Base-by-base conservation (phyloP, 2,797 vertebrate species). In the Anabacerthia variegaticeps region DNA sequence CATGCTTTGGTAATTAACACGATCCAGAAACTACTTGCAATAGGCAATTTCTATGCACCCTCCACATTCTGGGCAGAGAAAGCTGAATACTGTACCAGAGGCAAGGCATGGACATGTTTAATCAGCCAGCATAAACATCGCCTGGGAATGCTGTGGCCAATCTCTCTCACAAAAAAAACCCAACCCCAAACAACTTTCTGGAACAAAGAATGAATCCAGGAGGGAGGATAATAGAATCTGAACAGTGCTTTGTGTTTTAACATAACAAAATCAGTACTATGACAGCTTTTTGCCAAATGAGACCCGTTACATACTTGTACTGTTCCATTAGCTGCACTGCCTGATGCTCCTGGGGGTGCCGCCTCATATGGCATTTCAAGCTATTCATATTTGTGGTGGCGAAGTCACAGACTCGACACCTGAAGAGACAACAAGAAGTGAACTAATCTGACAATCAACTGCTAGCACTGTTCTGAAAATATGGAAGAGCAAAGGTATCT, bases 321-420 rank as follows among this genome's bases (percentile, higher is more conserved):
- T 99, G 99, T 94, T 99, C 98, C 97, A 98, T 97, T 72, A 98
- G 98, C 98, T 98, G 98, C 97, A 99, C 98, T 13, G 98, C 98
- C 97, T 99, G 98, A 67, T 98, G 98, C 93, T 99, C 98, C 98
- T 99, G 98, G 22, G 98, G 98, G 95, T 98, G 98, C 48, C 97
- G 97, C 97, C 98, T 98, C 98, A 99, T 98, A 97, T 99, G 98
- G 97, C 98, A 98, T 98, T 99, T 99, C 88, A 99, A 97, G 95
- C 98, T 99, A 98, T 99, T 99, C 98, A 98, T 98, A 95, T 98
- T 99, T 97, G 98, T 98, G 95, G 98, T 98, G 97, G 98, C 98
- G 84, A 99, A 99, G 95, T 98, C 98, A 84, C 99, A 99, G 96
- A 98, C 98, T 78, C 98, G 98, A 95, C 98, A 99, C 95, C 98